Evolutionary conservation across 2,113 vertebrate genomes (phyloP), one percentile per base, ranked within the genome.

Genomic region (Chaetodon auriga): DNA sequence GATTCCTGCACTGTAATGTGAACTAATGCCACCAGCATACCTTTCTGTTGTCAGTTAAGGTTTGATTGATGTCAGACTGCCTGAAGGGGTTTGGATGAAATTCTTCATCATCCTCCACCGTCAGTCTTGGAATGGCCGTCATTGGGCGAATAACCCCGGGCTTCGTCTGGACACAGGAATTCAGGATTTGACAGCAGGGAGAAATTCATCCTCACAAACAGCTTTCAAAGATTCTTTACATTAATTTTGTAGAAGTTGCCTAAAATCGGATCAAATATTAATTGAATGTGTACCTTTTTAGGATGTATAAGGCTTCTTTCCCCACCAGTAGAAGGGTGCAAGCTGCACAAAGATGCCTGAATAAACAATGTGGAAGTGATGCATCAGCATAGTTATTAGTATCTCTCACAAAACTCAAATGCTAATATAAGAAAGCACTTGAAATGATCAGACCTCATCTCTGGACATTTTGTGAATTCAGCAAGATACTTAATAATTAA

Each of bases 121-220:
- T 78, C 70, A 93, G 90, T 93, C 94, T 96, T 62, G 93, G 95
- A 93, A 95, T 96, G 63, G 95, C 90, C 15, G 92, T 86, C 75
- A 94, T 91, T 0, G 97, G 97, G 23, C 96, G 96, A 92, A 97
- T 97, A 30, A 98, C 95, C 84, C 97, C 97, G 43, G 97, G 97
- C 86, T 96, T 98, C 18, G 96, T 98, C 97, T 99, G 92, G 3
- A 81, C 57, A 38, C 18, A 21, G 41, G 54, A 69, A 85, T 19
- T 61, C n/a, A 79, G 9, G 60, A 7, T 86, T 92, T 68, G 76
- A 88, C 87, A 75, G 71, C 74, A 85, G 62, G 51, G 41, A 46
- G 4, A 66, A 90, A 81, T 77, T 63, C 0, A 57, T 21, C 58
- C 15, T 38, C 12, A 64, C 6, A 14, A 73, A 2, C 5, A 53